These are phyloP conservation scores for Drosophila willistoni DNA, from an alignment of 1,140 invertebrate species.

Conservation along the genomic window DNA sequence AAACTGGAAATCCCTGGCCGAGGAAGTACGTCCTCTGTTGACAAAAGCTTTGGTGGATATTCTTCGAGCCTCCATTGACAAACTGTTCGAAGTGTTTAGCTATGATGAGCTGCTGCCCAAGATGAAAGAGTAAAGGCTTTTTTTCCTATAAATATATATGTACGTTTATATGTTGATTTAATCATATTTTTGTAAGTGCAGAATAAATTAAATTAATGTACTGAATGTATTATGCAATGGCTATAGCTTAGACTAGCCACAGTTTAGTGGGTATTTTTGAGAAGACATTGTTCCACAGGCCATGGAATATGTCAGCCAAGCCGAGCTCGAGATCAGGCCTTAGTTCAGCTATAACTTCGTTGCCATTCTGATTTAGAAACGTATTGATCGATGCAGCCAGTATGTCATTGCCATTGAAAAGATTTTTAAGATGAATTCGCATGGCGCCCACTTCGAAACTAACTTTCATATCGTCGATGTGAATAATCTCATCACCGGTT, in stretches of 20 bases:
- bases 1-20: constrained; percentile 85
- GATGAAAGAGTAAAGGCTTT: constrained; percentile 2
- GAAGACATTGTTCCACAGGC: constrained; percentile 90
- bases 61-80: constrained; percentile 86
- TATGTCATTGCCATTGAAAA: constrained; percentile 85
- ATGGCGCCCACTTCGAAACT: constrained; percentile 84
- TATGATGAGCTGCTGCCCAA: constrained; percentile 73
- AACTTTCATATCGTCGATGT: constrained; percentile 85
- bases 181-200: constrained; percentile 35
- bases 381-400: constrained; percentile 81
- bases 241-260: constrained; percentile 85
- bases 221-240: not conserved
- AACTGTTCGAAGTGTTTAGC: constrained; percentile 76
- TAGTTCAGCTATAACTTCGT: constrained; percentile 93
- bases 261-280: constrained; percentile 90
- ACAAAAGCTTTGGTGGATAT: constrained; percentile 84
- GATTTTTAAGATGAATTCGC: constrained; percentile 84
- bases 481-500: constrained; percentile 83
- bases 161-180: constrained; percentile 34
- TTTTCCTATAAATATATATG: constrained; percentile 31
- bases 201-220: constrained; percentile 60
- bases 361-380: constrained; percentile 92
- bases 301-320: constrained; percentile 90
- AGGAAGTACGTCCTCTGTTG: constrained; percentile 85
- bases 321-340: constrained; percentile 89